phyloP scores from a whole-genome alignment of 2,113 vertebrate genomes.

The Conger conger region DNA sequence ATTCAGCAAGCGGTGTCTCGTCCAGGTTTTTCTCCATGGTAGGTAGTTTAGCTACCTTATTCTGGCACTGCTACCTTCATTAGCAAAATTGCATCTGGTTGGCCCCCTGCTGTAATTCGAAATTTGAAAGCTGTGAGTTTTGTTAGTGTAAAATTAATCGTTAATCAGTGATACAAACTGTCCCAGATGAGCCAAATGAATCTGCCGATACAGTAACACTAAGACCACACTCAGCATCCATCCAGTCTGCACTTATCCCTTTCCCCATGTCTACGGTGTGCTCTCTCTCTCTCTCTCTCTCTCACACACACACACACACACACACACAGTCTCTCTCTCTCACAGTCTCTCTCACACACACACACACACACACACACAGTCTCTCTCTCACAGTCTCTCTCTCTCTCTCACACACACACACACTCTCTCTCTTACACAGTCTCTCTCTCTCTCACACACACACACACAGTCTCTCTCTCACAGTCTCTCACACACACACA shows the following conservation, averaged over 20 bases:
- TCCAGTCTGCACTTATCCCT: neutral
- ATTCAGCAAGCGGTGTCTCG: neutral
- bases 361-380: neutral
- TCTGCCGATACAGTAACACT: neutral
- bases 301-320: neutral
- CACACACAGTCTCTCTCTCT: neutral
- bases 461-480: too few species aligned
- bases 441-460: too few species aligned
- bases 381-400: too few species aligned
- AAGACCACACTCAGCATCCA: neutral
- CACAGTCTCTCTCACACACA: too few species aligned
- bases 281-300: too few species aligned
- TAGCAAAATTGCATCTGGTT: too few species aligned
- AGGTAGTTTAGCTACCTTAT: too few species aligned
- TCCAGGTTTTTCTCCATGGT: neutral
- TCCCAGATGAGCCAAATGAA: neutral
- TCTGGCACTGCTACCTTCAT: too few species aligned
- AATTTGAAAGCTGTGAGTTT: neutral
- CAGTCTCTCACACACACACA: too few species aligned
- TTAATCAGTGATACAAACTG: neutral
- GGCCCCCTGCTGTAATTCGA: neutral
- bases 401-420: too few species aligned
- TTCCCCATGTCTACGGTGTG: neutral
- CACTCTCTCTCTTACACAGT: too few species aligned
- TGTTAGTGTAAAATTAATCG: neutral